Evolutionary conservation across 2,113 vertebrate genomes (phyloP).

Genomic region (Ailuropoda melanoleuca): DNA sequence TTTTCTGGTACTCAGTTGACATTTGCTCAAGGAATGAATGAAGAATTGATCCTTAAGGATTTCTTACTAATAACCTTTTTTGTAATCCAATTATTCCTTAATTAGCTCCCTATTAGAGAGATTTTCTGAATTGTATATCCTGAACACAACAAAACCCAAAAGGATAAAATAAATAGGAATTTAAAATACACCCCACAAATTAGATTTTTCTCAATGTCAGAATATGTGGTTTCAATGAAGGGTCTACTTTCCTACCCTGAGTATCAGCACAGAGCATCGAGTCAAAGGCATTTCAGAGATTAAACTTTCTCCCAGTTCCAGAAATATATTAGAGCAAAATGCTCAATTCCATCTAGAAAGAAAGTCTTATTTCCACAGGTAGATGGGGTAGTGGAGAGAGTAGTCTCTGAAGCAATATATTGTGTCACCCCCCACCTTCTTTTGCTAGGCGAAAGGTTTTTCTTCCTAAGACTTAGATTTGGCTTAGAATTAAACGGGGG

Average conservation of each 20-base stretch:
- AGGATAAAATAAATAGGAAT: not conserved
- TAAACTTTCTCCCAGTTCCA: not conserved
- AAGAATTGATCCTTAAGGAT: not conserved
- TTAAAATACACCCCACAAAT: not conserved
- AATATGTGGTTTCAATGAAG: not conserved
- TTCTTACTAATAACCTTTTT: not conserved
- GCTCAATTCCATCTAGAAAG: constrained; percentile 18
- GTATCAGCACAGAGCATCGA: not conserved
- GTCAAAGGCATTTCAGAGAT: not conserved
- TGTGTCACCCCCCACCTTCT: not conserved
- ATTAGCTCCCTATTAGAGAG: not conserved
- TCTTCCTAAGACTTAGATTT: constrained; percentile 34
- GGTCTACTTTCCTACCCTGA: not conserved
- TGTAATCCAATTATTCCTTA: not conserved
- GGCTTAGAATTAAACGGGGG: constrained; percentile 60
- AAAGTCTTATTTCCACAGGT: constrained; percentile 3
- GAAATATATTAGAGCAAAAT: not conserved
- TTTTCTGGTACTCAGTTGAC: not conserved
- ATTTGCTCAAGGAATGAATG: not conserved
- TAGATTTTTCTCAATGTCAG: not conserved
- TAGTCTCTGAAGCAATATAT: constrained; percentile 16
- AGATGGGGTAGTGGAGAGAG: constrained; percentile 3
- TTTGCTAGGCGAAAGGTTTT: constrained; percentile 40
- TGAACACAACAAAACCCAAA: not conserved
- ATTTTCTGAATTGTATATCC: not conserved